Conservation (phyloP, 2,888 invertebrate species). For the Stegana nigrithorax region DNA sequence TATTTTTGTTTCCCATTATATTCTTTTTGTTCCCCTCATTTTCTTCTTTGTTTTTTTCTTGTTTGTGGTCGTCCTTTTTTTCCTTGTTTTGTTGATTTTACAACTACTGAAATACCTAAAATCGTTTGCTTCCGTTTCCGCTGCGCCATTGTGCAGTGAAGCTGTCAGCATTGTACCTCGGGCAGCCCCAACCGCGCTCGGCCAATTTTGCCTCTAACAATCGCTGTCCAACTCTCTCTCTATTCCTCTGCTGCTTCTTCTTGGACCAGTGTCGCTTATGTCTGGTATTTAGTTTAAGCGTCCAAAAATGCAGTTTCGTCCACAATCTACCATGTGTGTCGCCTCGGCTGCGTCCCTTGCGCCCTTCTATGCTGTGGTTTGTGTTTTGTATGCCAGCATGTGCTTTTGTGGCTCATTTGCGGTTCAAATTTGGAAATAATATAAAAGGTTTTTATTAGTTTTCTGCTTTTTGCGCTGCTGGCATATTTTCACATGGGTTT, state of each 20-base stretch:
- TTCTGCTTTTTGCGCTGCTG: neutral
- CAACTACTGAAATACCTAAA: slow-evolving; percentile 35
- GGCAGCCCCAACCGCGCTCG: too few species aligned
- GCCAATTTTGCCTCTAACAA: neutral
- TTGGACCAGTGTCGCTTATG: neutral
- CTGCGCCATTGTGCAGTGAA: slow-evolving; percentile 54
- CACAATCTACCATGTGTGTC: slow-evolving; percentile 6
- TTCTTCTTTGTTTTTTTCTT: neutral
- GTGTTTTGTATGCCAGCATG: neutral
- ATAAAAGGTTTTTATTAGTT: neutral
- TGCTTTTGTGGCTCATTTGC: slow-evolving; percentile 18
- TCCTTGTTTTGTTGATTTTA: neutral
- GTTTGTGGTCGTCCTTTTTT: neutral
- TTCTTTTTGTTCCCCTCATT: neutral
- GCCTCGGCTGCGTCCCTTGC: slow-evolving; percentile 15
- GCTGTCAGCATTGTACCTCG: slow-evolving; percentile 9
- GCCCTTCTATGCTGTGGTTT: neutral
- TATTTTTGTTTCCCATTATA: neutral
- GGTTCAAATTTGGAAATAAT: slow-evolving; percentile 15
- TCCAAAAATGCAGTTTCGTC: neutral
- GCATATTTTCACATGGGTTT: slow-evolving; percentile 1
- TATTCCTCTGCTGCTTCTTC: neutral
- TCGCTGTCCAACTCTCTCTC: neutral
- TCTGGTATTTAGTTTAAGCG: neutral
- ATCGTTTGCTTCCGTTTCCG: slow-evolving; percentile 58